Base-by-base conservation (phyloP, 2,888 invertebrate genomes). In the Eupithecia centaureata region DNA sequence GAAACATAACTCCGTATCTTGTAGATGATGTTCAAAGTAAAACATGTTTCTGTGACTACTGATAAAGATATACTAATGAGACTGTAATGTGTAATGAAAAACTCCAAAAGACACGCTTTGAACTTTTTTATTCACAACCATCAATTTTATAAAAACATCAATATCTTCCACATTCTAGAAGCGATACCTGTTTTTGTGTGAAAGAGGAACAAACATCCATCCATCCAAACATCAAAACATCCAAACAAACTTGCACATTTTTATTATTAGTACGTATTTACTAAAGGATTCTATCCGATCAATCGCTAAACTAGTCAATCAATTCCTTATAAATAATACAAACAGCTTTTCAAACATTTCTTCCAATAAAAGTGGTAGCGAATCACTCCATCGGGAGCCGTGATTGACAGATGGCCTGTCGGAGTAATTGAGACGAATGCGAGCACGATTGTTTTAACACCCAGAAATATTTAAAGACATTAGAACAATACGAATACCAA, bases 391-490 rank as follows among this genome's bases (percentile, higher is more conserved):
- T 72, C 77, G 90, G 89, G 92, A 88, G 77, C 67, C 69, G 82
- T 88, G 92, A 92, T 90, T 91, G 92, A 92, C 92, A 90, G 91
- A 92, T 91, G 83, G 89, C 84, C 91, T 84, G 92, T 92, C 92
- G 80, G 68, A 74, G 82, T 92, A 92, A 92, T 92, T 92, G 92
- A 92, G 92, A 92, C 82, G 88, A 87, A 92, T 92, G 89, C 77
- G 87, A 83, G 76, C 81, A 80, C 78, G 82, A 83, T 83, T 86
- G 87, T 86, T 87, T 87, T 56, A 56, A 76, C 18, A 18, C 12
- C 32, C 33, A 52, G 79, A 52, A 52, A 52, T 27, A 27, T 52
- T 70, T 72, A 79, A 83, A 87, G 88, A 88, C n/a, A 22, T 2
- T n/a, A 38, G n/a, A 10, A 47, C 47, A 47, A 22, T 47, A 47